Percentiles rank a stretch among this genome's conserved stretches.
Evolutionary conservation across 2,113 vertebrate genomes (phyloP).

Genomic region (Jaculus jaculus): DNA sequence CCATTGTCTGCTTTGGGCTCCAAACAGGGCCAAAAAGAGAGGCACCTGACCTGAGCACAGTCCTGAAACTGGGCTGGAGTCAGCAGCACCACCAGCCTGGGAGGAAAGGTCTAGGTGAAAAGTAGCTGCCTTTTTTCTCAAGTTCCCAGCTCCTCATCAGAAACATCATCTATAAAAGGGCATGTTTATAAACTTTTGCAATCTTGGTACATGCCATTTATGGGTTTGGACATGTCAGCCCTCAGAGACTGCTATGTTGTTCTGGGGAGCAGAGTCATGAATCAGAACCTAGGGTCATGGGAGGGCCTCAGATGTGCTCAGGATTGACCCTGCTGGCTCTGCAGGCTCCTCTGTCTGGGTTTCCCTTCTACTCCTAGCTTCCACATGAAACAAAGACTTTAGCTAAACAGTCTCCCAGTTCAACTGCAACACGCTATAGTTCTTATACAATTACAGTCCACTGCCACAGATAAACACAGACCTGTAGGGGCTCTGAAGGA

Average conservation of each 20-base stretch:
- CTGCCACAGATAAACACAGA: rapidly evolving
- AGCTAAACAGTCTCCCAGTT: rapidly evolving
- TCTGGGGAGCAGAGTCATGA: neutral
- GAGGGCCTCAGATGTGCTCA: too few relatives aligned
- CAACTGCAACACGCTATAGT: neutral
- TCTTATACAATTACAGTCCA: rapidly evolving
- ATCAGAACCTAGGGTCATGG: rapidly evolving
- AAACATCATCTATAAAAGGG: neutral
- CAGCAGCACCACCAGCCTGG: neutral
- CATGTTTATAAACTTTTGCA: neutral
- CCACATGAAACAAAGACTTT: neutral
- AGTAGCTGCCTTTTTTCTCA: neutral
- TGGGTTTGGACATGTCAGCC: neutral
- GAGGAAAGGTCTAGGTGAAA: too few relatives aligned
- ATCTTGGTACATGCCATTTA: neutral
- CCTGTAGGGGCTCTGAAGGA: rapidly evolving
- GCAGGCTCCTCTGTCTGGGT: too few relatives aligned
- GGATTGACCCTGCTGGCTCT: too few relatives aligned
- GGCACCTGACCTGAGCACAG: neutral
- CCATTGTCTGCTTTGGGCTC: neutral
- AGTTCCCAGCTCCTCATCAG: neutral
- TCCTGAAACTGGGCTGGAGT: neutral
- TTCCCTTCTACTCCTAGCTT: neutral
- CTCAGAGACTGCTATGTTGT: rapidly evolving
- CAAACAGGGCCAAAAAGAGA: neutral